Conservation (phyloP, 1,140 invertebrate genomes). For the Coenobita brevimanus region DNA sequence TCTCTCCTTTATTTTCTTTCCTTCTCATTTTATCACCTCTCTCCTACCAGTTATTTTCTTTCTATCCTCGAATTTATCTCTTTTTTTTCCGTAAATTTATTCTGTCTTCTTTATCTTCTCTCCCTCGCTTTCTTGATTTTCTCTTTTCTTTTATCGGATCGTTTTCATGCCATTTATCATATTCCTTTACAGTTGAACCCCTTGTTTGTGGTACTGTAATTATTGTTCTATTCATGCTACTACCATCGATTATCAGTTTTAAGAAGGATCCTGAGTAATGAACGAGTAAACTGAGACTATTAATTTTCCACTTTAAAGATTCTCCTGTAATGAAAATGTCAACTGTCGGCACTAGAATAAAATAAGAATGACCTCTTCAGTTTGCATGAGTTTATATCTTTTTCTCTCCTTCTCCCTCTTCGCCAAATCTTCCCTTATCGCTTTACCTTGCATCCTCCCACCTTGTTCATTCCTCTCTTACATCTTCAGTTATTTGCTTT, state of each 20-base stretch:
- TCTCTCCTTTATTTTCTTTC: neutral
- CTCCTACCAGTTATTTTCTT: no score
- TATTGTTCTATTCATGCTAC: no score
- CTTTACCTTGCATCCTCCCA: neutral
- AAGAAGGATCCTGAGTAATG: no score
- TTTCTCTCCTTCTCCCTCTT: neutral
- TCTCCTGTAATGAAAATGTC: no score
- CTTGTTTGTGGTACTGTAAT: no score
- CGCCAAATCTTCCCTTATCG: neutral
- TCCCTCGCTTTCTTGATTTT: neutral
- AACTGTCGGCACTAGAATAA: no score
- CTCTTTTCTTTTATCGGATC: neutral
- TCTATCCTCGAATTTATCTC: neutral
- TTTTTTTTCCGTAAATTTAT: neutral
- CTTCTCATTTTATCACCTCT: no score
- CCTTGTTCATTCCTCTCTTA: neutral
- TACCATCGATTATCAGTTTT: no score
- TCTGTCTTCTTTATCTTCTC: slow-evolving; percentile 1
- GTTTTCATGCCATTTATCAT: no score
- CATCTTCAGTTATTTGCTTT: neutral
- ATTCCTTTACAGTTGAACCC: no score
- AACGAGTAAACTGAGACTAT: no score
- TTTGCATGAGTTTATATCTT: neutral
- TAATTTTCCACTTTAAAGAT: no score
- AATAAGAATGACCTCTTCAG: neutral